Conservation (phyloP, 2,113 vertebrate species). For the Puffinus mauretanicus region DNA sequence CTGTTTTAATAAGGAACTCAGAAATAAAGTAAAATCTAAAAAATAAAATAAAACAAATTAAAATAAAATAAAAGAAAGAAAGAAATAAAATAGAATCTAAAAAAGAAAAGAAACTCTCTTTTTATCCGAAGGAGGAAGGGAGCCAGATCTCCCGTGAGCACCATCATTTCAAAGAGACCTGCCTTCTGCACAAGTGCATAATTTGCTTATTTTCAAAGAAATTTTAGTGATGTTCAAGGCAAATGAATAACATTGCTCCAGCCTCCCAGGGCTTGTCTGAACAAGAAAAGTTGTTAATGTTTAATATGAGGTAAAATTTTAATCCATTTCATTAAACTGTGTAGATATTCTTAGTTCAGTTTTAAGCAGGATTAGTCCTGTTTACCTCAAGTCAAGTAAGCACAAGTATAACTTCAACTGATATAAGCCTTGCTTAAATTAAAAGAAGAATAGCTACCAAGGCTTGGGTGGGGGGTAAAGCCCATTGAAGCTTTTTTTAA, state of each 20-base stretch:
- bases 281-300: constrained; percentile 29
- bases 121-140: background rate
- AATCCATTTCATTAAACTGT: constrained; percentile 50
- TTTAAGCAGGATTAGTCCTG: constrained; percentile 44
- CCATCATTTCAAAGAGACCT: background rate
- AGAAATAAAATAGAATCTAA: background rate
- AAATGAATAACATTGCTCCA: background rate
- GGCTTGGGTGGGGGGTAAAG: background rate
- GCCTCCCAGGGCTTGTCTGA: constrained; percentile 12
- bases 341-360: constrained; percentile 32
- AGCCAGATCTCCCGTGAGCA: background rate
- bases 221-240: constrained; percentile 17
- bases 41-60: background rate
- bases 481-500: background rate
- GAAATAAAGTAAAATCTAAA: background rate
- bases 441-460: background rate
- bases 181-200: background rate
- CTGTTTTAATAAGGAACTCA: background rate
- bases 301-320: constrained; percentile 52
- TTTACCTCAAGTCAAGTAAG: constrained; percentile 50
- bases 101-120: background rate
- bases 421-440: constrained; percentile 23
- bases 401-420: constrained; percentile 11
- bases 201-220: constrained; percentile 59
- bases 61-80: background rate